A percentile compares a stretch with the other conserved stretches of the same genome.
Conservation (phyloP, 23 tunicate species). For the Oikopleura albicans region DNA sequence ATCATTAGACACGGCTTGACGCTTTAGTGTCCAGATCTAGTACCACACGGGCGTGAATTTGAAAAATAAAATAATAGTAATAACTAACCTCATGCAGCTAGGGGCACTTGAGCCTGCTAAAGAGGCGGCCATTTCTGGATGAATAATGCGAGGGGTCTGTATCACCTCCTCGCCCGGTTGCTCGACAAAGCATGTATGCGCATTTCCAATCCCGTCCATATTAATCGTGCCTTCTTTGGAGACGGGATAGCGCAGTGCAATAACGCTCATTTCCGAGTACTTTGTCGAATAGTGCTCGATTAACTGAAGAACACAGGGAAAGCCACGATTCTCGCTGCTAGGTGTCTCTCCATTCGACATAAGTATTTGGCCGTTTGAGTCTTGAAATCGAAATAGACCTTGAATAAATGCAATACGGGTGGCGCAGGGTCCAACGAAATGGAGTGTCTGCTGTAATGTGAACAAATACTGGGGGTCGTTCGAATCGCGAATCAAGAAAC, state of each 20-base stretch:
- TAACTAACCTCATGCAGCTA: not conserved
- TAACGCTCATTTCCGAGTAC: not conserved
- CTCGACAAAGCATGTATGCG: not conserved
- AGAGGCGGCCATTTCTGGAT: conserved; percentile 4
- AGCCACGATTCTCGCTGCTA: not conserved
- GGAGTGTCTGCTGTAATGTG: not conserved
- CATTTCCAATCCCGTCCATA: not conserved
- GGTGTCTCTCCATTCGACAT: not conserved
- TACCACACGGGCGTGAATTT: too few relatives aligned
- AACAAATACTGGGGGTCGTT: not conserved
- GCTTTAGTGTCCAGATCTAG: too few relatives aligned
- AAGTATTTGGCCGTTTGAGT: not conserved
- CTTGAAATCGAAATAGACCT: conserved; percentile 14
- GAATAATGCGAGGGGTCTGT: not conserved
- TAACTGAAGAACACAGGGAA: not conserved
- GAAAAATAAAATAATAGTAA: too few relatives aligned
- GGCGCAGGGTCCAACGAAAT: conserved; percentile 15
- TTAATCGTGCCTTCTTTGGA: not conserved
- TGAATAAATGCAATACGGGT: not conserved
- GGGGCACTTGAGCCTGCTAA: not conserved
- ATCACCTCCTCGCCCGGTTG: not conserved
- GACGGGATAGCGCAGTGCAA: conserved; percentile 9
- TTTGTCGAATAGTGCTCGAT: not conserved
- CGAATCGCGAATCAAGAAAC: not conserved
- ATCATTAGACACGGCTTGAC: too few relatives aligned